phyloP scores from a whole-genome alignment of 2,888 invertebrate species.

The Drosophila paramelanica region DNA sequence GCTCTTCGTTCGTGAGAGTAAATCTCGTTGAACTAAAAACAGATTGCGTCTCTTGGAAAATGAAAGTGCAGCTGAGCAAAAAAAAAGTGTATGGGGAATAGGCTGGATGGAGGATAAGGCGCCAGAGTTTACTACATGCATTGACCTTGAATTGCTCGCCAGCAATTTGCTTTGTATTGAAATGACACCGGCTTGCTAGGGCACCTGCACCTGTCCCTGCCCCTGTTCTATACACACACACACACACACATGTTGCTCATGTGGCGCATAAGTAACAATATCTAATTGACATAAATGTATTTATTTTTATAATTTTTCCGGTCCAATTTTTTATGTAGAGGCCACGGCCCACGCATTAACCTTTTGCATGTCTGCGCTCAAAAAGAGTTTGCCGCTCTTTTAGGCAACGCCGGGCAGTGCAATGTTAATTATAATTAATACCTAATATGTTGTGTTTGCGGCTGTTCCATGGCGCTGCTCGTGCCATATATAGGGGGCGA shows the following conservation, averaged over 20 bases:
- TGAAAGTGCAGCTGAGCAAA: slow-evolving; percentile 9
- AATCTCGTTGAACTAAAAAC: slow-evolving; percentile 1
- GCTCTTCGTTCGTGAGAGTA: slow-evolving; percentile 5
- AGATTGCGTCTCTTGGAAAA: slow-evolving; percentile 21
- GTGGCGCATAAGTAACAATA: slow-evolving; percentile 54
- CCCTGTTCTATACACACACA: slow-evolving; percentile 22
- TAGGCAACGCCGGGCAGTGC: slow-evolving; percentile 33
- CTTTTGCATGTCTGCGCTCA: slow-evolving; percentile 44
- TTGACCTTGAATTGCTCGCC: slow-evolving; percentile 55
- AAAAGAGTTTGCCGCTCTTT: slow-evolving; percentile 51
- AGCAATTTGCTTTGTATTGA: slow-evolving; percentile 23
- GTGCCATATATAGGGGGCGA: slow-evolving; percentile 35
- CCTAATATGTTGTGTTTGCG: slow-evolving; percentile 47
- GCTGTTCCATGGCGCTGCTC: slow-evolving; percentile 22
- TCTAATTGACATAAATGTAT: slow-evolving; percentile 58
- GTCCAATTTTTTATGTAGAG: slow-evolving; percentile 24
- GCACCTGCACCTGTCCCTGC: slow-evolving; percentile 12
- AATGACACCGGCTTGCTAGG: slow-evolving; percentile 41
- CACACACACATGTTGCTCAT: slow-evolving; percentile 64
- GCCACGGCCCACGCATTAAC: slow-evolving; percentile 57
- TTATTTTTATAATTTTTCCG: slow-evolving; percentile 53
- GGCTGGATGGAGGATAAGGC: slow-evolving; percentile 9
- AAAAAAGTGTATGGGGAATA: slow-evolving; percentile 9
- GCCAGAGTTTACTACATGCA: background rate
- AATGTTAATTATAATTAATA: slow-evolving; percentile 67